Base-by-base conservation (phyloP, 2,888 invertebrate genomes). In the Deilephila elpenor region DNA sequence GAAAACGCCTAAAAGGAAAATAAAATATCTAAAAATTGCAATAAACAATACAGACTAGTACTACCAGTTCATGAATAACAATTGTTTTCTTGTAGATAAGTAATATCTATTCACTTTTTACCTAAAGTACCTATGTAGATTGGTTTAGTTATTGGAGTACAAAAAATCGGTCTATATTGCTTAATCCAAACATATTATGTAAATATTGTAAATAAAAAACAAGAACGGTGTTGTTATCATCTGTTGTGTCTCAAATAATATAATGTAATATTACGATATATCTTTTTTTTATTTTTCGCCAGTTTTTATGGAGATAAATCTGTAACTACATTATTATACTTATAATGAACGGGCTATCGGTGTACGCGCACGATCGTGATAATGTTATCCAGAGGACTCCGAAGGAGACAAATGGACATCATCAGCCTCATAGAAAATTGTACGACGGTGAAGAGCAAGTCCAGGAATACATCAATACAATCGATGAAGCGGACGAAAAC, bases 401-500 rank as follows among this genome's bases (percentile, higher is more conserved):
- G 19, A 67, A 19, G 25, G 44, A 60, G 20, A 37, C 34, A 51
- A 71, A 73, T 17, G 56, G 71, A 34, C 60, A 19, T 61, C 59
- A 70, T 71, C 80, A 80, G 29, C 88, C 89, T 4, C 90, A 91
- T 78, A 85, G 90, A 77, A 91, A 84, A 77, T 80, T 84, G 59
- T 88, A 84, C 78, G 84, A 88, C 74, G 83, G 86, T 51, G 86
- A 83, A 7, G 86, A 87, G 56, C 82, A 78, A 59, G 78, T 77
- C 34, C 75, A 78, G 73, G 78, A 78, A 72, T 62, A 76, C 17
- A 75, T 74, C 71, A 74, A 75, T 44, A 75, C 71, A 37, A 73
- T 73, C 59, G 79, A 80, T 62, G 81, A 83, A 79, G 80, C 79
- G 74, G 83, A 86, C 56, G 75, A 71, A 67, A 81, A 84, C 44